Base-by-base conservation (phyloP, 2,113 vertebrate species). In the Delphinus delphis region DNA sequence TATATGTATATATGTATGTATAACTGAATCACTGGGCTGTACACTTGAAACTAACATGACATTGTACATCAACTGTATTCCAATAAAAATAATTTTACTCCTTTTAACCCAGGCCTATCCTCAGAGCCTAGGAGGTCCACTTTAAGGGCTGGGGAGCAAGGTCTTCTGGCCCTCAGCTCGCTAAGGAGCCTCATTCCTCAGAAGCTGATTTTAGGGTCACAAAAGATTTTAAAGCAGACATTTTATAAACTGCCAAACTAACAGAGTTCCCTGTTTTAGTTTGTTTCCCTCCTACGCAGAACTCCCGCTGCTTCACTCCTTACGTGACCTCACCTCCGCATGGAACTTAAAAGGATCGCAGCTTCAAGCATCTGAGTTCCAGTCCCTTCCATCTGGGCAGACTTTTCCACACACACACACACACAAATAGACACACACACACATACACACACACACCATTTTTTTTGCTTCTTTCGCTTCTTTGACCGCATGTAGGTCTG, bases 91-190 rank as follows among this genome's bases (percentile, higher is more conserved):
- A 53, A 53, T 53, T 53, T 53, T 53, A 60, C 18, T 13, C 9
- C 4, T 36, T 21, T 44, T 8, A 58, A 33, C 26, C 5, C 44
- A 3, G 0, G n/a, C 28, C 14, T 20, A 6, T 25, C 33, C 62
- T 60, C 4, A 1, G 88, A 38, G n/a, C 47, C 74, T 8, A 0
- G 15, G 50, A 53, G 2, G 10, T 14, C 4, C 20, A 11, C n/a
- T 11, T 31, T 3, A 3, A 11, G 5, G 11, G 13, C 12, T 21
- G n/a, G 7, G 14, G 3, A 10, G 0, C 8, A 8, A 14, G 44
- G 15, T 38, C 3, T n/a, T 63, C 21, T 18, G 36, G 41, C 2
- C 20, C 38, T 73, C 15, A 10, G 14, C 28, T 85, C 28, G 12
- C 9, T 13, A 41, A 36, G 17, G 18, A 12, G 31, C 53, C 53